Conservation (phyloP, 2,797 vertebrate genomes). For the Cirrhinus mrigala region DNA sequence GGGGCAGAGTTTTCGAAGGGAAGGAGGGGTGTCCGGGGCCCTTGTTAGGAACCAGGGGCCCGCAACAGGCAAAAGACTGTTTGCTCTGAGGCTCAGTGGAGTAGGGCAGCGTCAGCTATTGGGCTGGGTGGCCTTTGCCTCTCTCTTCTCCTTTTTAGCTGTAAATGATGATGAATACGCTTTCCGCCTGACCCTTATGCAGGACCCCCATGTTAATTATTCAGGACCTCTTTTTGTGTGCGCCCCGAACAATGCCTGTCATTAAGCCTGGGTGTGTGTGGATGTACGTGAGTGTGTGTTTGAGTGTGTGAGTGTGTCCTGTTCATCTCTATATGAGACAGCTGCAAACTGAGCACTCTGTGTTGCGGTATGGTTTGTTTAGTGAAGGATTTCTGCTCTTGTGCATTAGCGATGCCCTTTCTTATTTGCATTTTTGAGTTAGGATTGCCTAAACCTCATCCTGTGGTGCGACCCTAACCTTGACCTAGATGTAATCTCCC, state of each 20-base stretch:
- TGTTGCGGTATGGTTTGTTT: conserved; percentile 27
- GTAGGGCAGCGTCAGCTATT: conserved; percentile 67
- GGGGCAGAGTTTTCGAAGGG: conserved; percentile 55
- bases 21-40: conserved; percentile 51
- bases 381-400: conserved; percentile 23
- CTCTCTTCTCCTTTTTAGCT: conserved; percentile 69
- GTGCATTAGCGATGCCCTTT: neutral
- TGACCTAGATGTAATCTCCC: conserved; percentile 19
- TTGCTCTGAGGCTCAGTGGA: conserved; percentile 62
- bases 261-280: conserved; percentile 68
- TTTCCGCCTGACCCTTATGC: conserved; percentile 78
- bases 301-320: conserved; percentile 40
- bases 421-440: conserved; percentile 19
- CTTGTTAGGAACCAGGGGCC: conserved; percentile 65
- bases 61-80: conserved; percentile 76
- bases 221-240: conserved; percentile 82
- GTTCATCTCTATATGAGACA: conserved; percentile 54
- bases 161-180: conserved; percentile 84
- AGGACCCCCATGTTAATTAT: conserved; percentile 79
- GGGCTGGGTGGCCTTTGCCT: conserved; percentile 48
- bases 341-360: conserved; percentile 45
- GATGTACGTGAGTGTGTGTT: conserved; percentile 35
- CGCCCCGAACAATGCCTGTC: conserved; percentile 79
- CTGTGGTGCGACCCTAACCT: neutral
- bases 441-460: neutral